A percentile compares a stretch with the other conserved stretches of the same genome.
Conservation (phyloP, 2,797 vertebrate genomes). For the Sebastiscus tertius region DNA sequence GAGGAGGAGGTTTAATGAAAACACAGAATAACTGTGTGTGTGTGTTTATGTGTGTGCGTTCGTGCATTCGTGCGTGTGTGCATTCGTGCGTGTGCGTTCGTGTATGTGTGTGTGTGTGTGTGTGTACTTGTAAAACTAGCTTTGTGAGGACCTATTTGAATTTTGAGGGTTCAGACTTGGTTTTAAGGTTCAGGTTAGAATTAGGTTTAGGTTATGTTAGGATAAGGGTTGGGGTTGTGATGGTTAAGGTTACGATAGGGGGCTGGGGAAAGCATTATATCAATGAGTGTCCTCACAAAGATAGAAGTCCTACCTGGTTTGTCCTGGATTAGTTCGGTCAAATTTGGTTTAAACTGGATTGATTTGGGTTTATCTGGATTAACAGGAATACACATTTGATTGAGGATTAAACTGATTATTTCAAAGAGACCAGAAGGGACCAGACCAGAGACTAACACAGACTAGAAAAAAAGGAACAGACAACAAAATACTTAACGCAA, state of each 20-base stretch:
- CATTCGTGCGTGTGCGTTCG: not conserved
- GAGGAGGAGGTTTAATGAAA: not conserved
- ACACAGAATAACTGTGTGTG: not conserved
- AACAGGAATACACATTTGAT: not conserved
- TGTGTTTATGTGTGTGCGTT: not conserved
- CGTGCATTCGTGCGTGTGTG: too few species aligned
- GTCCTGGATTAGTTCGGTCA: not conserved
- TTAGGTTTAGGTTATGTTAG: too few species aligned
- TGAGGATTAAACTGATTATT: too few species aligned
- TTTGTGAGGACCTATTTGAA: not conserved
- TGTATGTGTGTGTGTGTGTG: not conserved
- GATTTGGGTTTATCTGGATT: not conserved
- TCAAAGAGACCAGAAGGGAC: not conserved
- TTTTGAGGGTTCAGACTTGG: not conserved
- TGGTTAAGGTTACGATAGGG: not conserved
- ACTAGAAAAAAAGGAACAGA: not conserved
- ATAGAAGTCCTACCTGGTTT: not conserved
- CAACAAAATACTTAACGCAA: fast-evolving
- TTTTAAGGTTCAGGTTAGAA: not conserved
- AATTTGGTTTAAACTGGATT: not conserved
- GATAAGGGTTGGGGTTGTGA: not conserved
- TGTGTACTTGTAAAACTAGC: not conserved
- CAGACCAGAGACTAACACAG: not conserved
- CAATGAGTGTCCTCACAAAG: not conserved
- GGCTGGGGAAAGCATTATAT: too few species aligned